Evolutionary conservation across 2,797 vertebrate genomes (phyloP).

Genomic region (Galagoides demidoff): DNA sequence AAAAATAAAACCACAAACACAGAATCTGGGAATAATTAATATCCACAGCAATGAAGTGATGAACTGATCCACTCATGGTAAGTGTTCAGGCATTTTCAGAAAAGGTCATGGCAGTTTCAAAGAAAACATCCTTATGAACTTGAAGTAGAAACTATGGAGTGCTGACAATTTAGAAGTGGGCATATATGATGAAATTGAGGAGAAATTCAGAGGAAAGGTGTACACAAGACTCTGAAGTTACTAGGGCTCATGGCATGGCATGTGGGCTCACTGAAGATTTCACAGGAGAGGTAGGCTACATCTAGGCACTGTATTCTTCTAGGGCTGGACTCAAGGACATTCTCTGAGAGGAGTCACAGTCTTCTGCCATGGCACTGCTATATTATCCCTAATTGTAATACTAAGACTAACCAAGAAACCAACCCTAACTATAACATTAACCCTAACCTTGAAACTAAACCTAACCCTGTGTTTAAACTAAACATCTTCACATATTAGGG

Average conservation of each 20-base stretch:
- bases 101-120: not conserved
- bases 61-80: not conserved
- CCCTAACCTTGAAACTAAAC: not conserved
- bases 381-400: not conserved
- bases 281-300: not conserved
- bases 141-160: not conserved
- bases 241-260: not conserved
- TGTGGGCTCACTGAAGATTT: not conserved
- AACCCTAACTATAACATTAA: not conserved
- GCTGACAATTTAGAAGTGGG: not conserved
- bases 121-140: not conserved
- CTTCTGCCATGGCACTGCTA: not conserved
- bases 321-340: not conserved
- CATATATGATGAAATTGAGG: not conserved
- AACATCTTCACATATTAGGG: not conserved
- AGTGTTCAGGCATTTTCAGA: not conserved
- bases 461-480: not conserved
- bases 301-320: not conserved
- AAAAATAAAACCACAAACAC: not conserved
- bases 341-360: not conserved
- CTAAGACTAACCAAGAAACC: not conserved
- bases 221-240: not conserved
- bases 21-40: not conserved
- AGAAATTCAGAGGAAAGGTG: no score
- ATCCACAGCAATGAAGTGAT: no score